Conservation (phyloP, 1,140 invertebrate species). For the Zaprionus inermis region DNA sequence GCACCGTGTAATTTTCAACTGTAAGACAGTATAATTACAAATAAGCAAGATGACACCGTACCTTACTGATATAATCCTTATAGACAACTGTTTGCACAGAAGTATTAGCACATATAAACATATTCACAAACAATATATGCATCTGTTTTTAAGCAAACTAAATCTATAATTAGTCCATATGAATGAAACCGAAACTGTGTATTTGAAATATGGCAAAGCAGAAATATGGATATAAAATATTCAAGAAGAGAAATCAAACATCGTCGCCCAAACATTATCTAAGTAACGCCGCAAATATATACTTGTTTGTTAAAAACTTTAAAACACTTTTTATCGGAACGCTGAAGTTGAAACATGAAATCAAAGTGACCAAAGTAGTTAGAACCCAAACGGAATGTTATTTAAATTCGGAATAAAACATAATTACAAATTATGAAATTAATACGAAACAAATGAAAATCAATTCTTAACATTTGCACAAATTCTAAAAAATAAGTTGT, state of each 20-base stretch:
- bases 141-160: background rate
- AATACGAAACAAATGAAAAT: background rate
- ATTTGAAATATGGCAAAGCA: background rate
- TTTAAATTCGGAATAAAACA: conserved; percentile 49
- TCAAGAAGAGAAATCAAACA: background rate
- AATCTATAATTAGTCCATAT: background rate
- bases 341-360: conserved; percentile 40
- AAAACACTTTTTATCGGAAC: conserved; percentile 11
- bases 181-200: background rate
- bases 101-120: conserved; percentile 2
- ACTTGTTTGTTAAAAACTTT: background rate
- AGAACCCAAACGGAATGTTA: conserved; percentile 37
- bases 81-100: conserved; percentile 2
- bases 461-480: conserved; percentile 2
- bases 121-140: background rate
- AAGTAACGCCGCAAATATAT: background rate
- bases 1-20: background rate
- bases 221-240: conserved; percentile 8
- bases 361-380: conserved; percentile 66
- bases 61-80: background rate
- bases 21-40: conserved; percentile 5
- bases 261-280: background rate
- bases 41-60: background rate
- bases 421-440: conserved; percentile 64
- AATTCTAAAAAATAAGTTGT: conserved; percentile 9